Base-by-base conservation (phyloP, 2,797 vertebrate genomes). In the Oophaga sylvatica region DNA sequence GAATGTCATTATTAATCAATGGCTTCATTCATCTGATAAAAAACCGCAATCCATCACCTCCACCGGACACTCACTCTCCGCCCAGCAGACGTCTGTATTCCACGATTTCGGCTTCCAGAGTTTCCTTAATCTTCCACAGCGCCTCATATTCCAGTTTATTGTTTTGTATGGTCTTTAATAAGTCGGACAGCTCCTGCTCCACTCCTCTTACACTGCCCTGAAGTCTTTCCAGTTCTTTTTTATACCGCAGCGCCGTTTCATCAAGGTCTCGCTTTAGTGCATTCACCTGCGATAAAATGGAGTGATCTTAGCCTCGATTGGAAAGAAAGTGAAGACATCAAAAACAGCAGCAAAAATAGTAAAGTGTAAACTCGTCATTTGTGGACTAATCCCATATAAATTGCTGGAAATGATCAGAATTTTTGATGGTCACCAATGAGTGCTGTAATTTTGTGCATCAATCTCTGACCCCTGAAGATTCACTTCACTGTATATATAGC, bases 101-200 rank as follows among this genome's bases (percentile, higher is more conserved):
- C 79, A 93, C 93, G 22, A 95, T 95, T 94, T 96, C 96, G 93
- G 95, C 95, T 91, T 96, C 94, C 93, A 95, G 94, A 91, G 94
- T 96, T 93, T 95, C 95, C 89, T 95, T 96, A 93, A 96, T 95
- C 91, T 93, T 94, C 84, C 96, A 94, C 81, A 97, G 95, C 91
- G 94, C 95, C 92, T 93, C 95, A 6, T 96, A 96, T 91, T 95
- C 94, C 2, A 94, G 95, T 90, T 96, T 96, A 93, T 94, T 96
- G 90, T 95, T 94, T 91, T 95, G 95, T 94, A 96, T 96, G 92
- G 96, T 95, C 29, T 80, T 92, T 9, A 96, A 91, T 90, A 96
- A 90, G 86, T 93, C 95, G 10, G 96, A 96, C 78, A 97, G 94
- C 90, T 94, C 92, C 5, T 95, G 96, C 94, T 96, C 95, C 91